Evolutionary conservation across 2,888 invertebrate species (phyloP), one percentile per base, ranked within the genome.

Genomic region (Chydorus sphaericus): DNA sequence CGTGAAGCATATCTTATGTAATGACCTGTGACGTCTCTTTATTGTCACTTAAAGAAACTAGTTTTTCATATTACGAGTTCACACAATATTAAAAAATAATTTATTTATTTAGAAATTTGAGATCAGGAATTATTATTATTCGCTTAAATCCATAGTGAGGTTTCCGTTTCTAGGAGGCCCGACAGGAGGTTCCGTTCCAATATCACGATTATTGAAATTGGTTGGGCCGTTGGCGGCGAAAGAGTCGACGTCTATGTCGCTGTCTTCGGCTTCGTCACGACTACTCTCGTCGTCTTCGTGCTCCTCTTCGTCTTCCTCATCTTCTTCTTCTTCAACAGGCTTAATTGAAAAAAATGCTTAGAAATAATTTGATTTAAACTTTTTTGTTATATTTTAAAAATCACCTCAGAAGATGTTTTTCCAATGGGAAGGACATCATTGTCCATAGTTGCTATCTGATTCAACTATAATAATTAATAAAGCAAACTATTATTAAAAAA

Each of bases 251-350:
- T 55, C 39, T 26, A 54, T 54, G 54, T 54, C 55, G 48, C 48
- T 55, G 48, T 55, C 55, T 26, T 55, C 55, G n/a, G 31, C 55
- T 55, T 55, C 55, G 14, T 36, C 49, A 48, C 55, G 48, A 36
- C 49, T 49, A 33, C 37, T 49, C 23, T 55, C 55, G 23, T 48
- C 44, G 48, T 55, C 36, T 26, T 31, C 49, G 23, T 48, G 55
- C 11, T 55, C 48, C n/a, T 55, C 55, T 30, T 55, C 55, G 31
- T 55, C 55, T 16, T 55, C 55, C 31, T 55, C 55, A 28, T 55
- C 55, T 36, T 55, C 55, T n/a, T 55, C 55, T 33, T 49, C 55
- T n/a, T 55, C 54, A 16, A 29, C 36, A 48, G 33, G 38, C 55
- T 49, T 18, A 8, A 16, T 37, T 36, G 4, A 16, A 16, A 11